Evolutionary conservation across 2,888 invertebrate genomes (phyloP).

Genomic region (Heteropelma amictum): DNA sequence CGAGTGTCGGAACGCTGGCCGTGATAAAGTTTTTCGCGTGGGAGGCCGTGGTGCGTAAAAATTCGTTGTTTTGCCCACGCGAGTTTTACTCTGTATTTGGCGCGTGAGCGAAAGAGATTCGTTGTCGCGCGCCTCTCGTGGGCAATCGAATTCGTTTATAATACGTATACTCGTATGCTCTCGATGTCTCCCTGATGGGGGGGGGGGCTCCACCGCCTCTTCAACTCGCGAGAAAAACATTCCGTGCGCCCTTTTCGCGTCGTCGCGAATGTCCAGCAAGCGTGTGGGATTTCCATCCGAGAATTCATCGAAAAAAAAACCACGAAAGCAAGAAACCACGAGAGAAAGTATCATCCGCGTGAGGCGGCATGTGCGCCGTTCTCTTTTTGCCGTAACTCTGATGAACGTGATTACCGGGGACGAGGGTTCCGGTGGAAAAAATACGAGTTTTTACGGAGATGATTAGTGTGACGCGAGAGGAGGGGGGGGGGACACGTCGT

Average conservation of each 20-base stretch:
- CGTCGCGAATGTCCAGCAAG: too few species aligned
- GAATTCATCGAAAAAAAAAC: too few species aligned
- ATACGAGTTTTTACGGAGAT: too few species aligned
- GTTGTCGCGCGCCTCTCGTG: conserved; percentile 4
- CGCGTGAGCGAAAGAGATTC: conserved; percentile 50
- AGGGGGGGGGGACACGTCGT: not conserved
- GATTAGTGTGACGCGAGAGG: not conserved
- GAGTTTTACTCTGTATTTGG: conserved; percentile 68
- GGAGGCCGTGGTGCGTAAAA: conserved; percentile 63
- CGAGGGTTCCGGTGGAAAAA: not conserved
- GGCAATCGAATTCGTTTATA: not conserved
- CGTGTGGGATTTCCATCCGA: too few species aligned
- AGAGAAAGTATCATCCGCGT: too few species aligned
- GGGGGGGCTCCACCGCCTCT: not conserved
- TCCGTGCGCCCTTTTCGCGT: too few species aligned
- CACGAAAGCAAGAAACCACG: too few species aligned
- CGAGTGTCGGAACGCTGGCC: not conserved
- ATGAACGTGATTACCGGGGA: too few species aligned
- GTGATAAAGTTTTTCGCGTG: conserved; percentile 56
- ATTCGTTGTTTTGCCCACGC: conserved; percentile 67
- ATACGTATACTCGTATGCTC: not conserved
- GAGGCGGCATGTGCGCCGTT: too few species aligned
- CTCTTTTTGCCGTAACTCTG: too few species aligned
- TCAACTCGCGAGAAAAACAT: too few species aligned
- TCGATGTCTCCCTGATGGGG: not conserved